phyloP scores from a whole-genome alignment of 2,113 vertebrate genomes.

The Manacus vitellinus region DNA sequence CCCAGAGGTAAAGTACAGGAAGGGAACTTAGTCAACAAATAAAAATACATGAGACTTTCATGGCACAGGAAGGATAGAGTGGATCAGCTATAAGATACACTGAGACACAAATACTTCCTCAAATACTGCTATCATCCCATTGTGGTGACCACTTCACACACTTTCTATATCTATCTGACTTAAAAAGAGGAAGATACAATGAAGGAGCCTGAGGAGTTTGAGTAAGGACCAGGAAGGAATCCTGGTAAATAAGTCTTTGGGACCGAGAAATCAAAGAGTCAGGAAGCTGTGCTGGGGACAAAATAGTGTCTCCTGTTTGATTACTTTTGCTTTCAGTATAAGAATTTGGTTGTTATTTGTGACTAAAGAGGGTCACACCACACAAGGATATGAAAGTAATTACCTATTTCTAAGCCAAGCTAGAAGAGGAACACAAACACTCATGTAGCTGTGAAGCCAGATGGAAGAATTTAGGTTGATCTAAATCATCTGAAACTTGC shows the following conservation, averaged over 20 bases:
- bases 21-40: not conserved
- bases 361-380: not conserved
- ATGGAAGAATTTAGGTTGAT: not conserved
- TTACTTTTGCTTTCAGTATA: not conserved
- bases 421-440: not conserved
- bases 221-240: not conserved
- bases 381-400: not conserved
- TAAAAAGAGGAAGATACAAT: not conserved
- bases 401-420: not conserved
- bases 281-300: not conserved
- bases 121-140: not conserved
- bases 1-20: not conserved
- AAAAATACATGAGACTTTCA: not conserved
- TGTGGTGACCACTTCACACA: not conserved
- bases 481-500: not conserved
- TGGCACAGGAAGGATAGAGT: not conserved
- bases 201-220: not conserved
- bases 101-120: not conserved
- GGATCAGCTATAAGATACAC: not conserved
- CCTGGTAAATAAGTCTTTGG: not conserved
- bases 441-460: accelerated
- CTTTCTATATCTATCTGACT: not conserved
- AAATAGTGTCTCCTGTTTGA: not conserved
- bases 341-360: not conserved
- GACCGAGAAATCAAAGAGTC: not conserved